Base-by-base conservation (phyloP, 2,888 invertebrate genomes). In the Empis stercorea region DNA sequence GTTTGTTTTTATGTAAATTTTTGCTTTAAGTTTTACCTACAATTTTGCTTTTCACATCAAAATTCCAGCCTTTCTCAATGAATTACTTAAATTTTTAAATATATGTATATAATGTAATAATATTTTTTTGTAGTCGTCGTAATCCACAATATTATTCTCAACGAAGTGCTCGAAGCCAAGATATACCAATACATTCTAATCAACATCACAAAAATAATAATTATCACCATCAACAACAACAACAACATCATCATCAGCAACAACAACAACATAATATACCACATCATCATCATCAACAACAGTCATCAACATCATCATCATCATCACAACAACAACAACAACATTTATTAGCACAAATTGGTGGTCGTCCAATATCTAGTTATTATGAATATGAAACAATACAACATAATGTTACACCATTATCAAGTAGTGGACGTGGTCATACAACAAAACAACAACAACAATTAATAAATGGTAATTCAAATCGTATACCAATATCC, bases 341-440 rank as follows among this genome's bases (percentile, higher is more conserved):
- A 36, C 47, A 49, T 32, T 44, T 52, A 34, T 47, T 48, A 10
- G 40, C 49, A 17, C 44, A 40, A 40, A 40, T 50, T 43, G 60
- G 56, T n/a, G 16, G 60, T 44, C 74, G 87, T 15, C 87, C 87
- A 6, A 79, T 82, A 51, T 87, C 87, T 50, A 87, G 85, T 69
- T 87, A 82, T 68, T 87, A 86, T 67, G 87, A 88, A 66, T 87
- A 87, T 66, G 87, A 87, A 65, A 83, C 79, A 55, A 80, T 84
- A 30, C 83, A 83, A 56, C 75, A 81, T 20, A 75, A 75, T 54
- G 74, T 71, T 61, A 73, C 72, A 66, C 59, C 53, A 56, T 51
- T 61, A 69, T 66, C 62, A 64, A 63, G 59, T 49, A 51, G 54
- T 51, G 52, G 64, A 66, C 61, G 67, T 65, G 62, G 57, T 65